Percentiles rank a stretch among this genome's conserved stretches.
These are phyloP conservation scores for Oscheius sp. DNA, from an alignment of 2,888 invertebrate genomes.

Conservation along the genomic window DNA sequence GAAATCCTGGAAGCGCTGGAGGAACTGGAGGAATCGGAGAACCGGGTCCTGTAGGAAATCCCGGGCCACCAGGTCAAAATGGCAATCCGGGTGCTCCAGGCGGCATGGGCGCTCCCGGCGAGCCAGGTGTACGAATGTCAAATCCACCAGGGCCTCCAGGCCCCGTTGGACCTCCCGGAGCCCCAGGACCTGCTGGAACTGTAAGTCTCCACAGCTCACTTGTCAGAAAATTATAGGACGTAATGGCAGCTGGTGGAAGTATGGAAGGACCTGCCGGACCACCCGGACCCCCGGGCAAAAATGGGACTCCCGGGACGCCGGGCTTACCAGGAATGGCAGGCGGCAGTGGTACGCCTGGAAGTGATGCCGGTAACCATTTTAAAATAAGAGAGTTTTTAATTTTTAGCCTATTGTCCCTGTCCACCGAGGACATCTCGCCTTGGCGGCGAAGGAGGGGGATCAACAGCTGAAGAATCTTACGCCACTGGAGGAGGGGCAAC, in stretches of 20 bases:
- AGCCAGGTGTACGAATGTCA: background rate
- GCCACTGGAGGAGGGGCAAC: background rate
- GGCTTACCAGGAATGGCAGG: slow-evolving; percentile 10
- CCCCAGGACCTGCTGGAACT: slow-evolving; percentile 18
- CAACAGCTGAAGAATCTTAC: background rate
- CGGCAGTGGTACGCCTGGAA: slow-evolving; percentile 13
- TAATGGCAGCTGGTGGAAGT: background rate
- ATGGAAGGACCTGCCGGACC: slow-evolving; percentile 18
- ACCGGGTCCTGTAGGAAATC: slow-evolving; percentile 43
- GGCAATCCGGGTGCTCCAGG: slow-evolving; percentile 41
- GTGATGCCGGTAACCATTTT: background rate
- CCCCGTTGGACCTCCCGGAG: slow-evolving; percentile 9
- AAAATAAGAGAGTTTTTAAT: background rate
- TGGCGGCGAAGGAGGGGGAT: background rate
- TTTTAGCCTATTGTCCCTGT: background rate
- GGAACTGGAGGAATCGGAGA: slow-evolving; percentile 29
- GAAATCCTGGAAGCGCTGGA: slow-evolving; percentile 24
- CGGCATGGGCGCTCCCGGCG: slow-evolving; percentile 9
- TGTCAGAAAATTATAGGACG: too few species aligned
- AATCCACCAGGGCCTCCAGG: slow-evolving; percentile 15
- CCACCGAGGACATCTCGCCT: background rate
- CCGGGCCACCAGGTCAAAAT: slow-evolving; percentile 6
- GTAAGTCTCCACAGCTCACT: background rate
- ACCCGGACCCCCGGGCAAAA: slow-evolving; percentile 17
- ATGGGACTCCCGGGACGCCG: slow-evolving; percentile 2